These are phyloP conservation scores for Drosophila lowei DNA, from an alignment of 1,140 invertebrate species.

Conservation along the genomic window DNA sequence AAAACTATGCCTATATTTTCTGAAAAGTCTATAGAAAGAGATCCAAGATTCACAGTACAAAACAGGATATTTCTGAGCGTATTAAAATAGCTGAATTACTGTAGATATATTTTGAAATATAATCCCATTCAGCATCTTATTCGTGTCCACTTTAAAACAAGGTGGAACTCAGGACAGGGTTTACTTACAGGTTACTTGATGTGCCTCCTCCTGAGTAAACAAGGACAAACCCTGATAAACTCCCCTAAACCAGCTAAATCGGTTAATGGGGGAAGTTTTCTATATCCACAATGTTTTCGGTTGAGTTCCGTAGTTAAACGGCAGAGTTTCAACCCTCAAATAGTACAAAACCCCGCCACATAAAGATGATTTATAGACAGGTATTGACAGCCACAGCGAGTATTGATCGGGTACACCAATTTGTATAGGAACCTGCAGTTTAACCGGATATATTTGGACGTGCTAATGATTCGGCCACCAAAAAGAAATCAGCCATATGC, in stretches of 20 bases:
- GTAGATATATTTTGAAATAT: neutral
- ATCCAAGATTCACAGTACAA: too few species aligned
- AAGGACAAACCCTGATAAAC: neutral
- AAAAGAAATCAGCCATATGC: slow-evolving; percentile 59
- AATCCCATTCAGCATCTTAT: neutral
- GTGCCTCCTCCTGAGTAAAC: neutral
- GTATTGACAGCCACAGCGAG: slow-evolving; percentile 34
- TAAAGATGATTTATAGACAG: slow-evolving; percentile 55
- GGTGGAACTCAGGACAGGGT: neutral
- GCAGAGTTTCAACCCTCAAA: slow-evolving; percentile 13
- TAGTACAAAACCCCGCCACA: slow-evolving; percentile 7
- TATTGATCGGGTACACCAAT: slow-evolving; percentile 25
- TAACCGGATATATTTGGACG: slow-evolving; percentile 57
- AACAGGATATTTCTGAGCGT: too few species aligned
- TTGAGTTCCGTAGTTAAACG: slow-evolving; percentile 17
- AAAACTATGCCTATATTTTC: too few species aligned
- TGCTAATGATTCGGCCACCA: slow-evolving; percentile 54
- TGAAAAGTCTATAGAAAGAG: too few species aligned
- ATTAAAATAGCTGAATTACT: too few species aligned
- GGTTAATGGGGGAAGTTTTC: neutral
- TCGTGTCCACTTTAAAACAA: neutral
- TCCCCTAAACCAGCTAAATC: slow-evolving; percentile 15
- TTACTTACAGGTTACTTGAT: too few species aligned
- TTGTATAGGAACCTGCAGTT: slow-evolving; percentile 29
- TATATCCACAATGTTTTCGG: neutral